phyloP scores from a whole-genome alignment of 2,113 vertebrate genomes.

The Oryzias curvinotus region DNA sequence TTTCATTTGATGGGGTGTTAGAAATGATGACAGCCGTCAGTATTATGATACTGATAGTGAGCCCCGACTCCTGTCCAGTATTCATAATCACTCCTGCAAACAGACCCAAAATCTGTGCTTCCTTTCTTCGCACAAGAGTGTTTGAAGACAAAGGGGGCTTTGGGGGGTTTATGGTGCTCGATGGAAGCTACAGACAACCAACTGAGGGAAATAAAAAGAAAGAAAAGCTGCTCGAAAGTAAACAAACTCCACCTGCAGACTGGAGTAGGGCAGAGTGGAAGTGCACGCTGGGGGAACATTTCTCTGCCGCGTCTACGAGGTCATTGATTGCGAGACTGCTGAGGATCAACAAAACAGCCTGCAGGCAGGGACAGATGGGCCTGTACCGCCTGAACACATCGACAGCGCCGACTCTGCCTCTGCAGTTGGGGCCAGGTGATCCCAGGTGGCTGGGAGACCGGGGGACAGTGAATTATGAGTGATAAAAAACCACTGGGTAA shows the following conservation, averaged over 20 bases:
- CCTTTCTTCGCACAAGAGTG: constrained; percentile 7
- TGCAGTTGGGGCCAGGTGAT: constrained; percentile 26
- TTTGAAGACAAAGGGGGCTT: background rate
- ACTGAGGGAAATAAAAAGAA: constrained; percentile 35
- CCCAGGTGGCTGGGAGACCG: constrained; percentile 55
- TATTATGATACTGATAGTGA: constrained; percentile 9
- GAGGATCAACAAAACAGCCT: constrained; percentile 44
- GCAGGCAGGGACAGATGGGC: constrained; percentile 63
- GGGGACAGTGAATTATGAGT: constrained; percentile 62
- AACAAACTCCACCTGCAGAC: constrained; percentile 29
- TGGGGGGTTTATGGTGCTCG: constrained; percentile 1
- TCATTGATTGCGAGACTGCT: constrained; percentile 50
- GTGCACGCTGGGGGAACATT: constrained; percentile 5
- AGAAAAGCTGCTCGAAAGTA: constrained; percentile 15
- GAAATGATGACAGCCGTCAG: background rate
- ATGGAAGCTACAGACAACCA: constrained; percentile 23
- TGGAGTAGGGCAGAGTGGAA: constrained; percentile 24
- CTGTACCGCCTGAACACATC: constrained; percentile 22
- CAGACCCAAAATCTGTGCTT: constrained; percentile 10
- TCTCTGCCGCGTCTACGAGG: constrained; percentile 21
- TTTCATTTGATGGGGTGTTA: too few relatives aligned
- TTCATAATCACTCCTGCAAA: constrained; percentile 24
- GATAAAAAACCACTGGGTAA: constrained; percentile 66
- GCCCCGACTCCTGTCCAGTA: constrained; percentile 1
- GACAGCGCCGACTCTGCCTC: constrained; percentile 18